phyloP scores from a whole-genome alignment of 2,888 invertebrate genomes.

The Caenorhabditis parvicauda region DNA sequence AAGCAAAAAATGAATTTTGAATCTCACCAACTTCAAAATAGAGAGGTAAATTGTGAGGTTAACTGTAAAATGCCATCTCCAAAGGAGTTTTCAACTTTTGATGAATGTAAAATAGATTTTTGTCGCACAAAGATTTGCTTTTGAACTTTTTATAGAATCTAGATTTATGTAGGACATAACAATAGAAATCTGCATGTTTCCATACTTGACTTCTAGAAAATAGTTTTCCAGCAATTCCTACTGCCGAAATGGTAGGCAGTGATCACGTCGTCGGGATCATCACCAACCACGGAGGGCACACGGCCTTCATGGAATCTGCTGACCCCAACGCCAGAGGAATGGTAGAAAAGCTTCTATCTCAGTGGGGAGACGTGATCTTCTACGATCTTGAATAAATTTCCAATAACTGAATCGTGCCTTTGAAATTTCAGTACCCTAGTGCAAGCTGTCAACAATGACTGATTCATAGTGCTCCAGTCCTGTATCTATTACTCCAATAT shows the following conservation, averaged over 20 bases:
- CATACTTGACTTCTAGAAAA: neutral
- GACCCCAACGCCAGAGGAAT: conserved; percentile 57
- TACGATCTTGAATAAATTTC: conserved; percentile 14
- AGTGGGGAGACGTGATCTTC: conserved; percentile 44
- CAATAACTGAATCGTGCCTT: too few species aligned
- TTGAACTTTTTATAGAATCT: neutral
- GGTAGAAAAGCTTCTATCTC: conserved; percentile 43
- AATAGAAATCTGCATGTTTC: neutral
- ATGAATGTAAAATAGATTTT: neutral
- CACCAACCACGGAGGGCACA: conserved; percentile 66
- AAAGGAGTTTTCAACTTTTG: neutral
- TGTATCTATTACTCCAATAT: too few species aligned
- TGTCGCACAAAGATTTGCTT: neutral
- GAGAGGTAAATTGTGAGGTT: neutral
- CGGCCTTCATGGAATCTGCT: conserved; percentile 65
- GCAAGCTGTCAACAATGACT: too few species aligned
- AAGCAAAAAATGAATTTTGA: neutral
- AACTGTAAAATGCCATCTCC: neutral
- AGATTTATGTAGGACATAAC: neutral
- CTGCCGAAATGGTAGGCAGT: conserved; percentile 62
- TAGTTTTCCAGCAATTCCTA: conserved; percentile 63
- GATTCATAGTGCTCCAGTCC: too few species aligned
- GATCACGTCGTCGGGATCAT: conserved; percentile 64
- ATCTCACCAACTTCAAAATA: neutral
- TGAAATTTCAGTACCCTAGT: too few species aligned